phyloP scores from a whole-genome alignment of 2,113 vertebrate genomes.

The Campylomormyrus numenius region DNA sequence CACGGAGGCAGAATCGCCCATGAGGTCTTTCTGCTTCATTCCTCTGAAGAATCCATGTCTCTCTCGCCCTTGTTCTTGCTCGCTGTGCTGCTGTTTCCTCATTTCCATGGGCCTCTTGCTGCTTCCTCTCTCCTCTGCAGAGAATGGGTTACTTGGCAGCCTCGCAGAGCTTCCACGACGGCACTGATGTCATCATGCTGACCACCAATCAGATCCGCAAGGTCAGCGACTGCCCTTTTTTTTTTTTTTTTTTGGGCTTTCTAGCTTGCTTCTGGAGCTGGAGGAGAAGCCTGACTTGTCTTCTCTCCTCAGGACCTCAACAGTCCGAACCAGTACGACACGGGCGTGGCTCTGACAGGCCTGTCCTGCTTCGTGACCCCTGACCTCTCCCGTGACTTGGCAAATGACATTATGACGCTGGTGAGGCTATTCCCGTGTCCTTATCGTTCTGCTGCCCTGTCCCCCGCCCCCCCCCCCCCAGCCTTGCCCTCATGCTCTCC shows the following conservation, averaged over 20 bases:
- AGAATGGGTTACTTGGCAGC: conserved; percentile 95
- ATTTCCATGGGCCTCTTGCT: neutral
- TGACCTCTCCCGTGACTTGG: conserved; percentile 93
- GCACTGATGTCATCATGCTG: conserved; percentile 97
- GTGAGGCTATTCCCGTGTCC: conserved; percentile 56
- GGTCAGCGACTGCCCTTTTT: conserved; percentile 53
- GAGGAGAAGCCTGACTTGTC: neutral
- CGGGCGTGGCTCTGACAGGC: conserved; percentile 97
- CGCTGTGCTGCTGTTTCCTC: neutral
- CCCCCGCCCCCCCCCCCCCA: neutral
- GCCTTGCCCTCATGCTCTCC: neutral
- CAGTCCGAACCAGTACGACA: conserved; percentile 98
- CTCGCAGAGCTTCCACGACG: conserved; percentile 96
- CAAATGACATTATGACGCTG: conserved; percentile 98
- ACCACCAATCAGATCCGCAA: conserved; percentile 98
- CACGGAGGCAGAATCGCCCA: neutral
- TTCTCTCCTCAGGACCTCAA: conserved; percentile 77
- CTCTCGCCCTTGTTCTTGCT: neutral
- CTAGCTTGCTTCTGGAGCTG: neutral
- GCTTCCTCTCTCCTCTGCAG: conserved; percentile 48
- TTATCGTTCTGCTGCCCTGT: no score
- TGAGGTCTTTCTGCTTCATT: neutral
- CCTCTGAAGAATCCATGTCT: neutral
- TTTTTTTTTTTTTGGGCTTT: neutral
- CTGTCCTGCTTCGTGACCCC: conserved; percentile 98